Base-by-base conservation (phyloP, 2,113 vertebrate genomes). In the Lagenorhynchus albirostris region DNA sequence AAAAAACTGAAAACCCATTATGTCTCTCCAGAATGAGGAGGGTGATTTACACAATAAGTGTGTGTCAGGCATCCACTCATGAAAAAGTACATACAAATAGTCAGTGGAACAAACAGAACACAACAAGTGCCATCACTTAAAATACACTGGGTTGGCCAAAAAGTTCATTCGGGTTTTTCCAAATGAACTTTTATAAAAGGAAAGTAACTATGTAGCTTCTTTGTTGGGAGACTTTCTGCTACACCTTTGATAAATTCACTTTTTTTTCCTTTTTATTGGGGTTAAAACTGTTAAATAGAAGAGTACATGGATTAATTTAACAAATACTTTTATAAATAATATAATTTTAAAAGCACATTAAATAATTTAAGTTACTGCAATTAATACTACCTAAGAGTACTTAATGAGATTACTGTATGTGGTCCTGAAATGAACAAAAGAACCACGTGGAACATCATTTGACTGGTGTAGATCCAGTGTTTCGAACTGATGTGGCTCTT, bases 281-380 rank as follows among this genome's bases (percentile, higher is more conserved):
- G 14, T 63, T 91, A 82, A 71, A 95, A 96, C 3, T 83, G n/a
- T 82, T 95, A 77, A 63, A 91, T 29, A 91, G 12, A 86, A 87
- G 8, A 83, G 2, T 41, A 79, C 36, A 71, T 20, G 38, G 26
- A 85, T 80, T 85, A 94, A 79, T 65, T 83, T 95, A 79, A 94
- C 62, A 96, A 91, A 84, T 41, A 84, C 4, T n/a, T 82, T 85
- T 79, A 93, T 67, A 91, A 89, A 68, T 70, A 18, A 94, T 53
- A 23, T 13, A 65, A 76, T 74, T 91, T 91, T 26, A 93, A 81
- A 60, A 86, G 44, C 13, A 65, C 31, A 90, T 65, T 91, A 36
- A 95, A 68, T 82, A 84, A 84, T n/a, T 80, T 83, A 95, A 81
- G 74, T 82, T 87, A 70, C 21, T 55, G 93, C 76, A 90, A 87